phyloP scores from a whole-genome alignment of 2,888 invertebrate genomes.

The Chrysomela aeneicollis region DNA sequence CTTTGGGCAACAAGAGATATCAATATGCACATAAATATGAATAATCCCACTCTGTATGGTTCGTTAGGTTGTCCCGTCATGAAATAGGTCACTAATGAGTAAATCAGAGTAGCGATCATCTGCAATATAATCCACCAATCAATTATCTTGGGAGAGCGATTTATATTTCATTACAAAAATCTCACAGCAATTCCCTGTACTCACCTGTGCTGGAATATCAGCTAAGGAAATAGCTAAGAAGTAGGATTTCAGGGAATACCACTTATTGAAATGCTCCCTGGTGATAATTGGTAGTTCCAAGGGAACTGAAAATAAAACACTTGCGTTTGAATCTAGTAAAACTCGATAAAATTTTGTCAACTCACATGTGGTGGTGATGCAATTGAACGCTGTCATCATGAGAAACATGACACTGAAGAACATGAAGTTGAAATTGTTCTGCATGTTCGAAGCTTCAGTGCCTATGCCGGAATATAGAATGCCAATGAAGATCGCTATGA shows the following conservation, averaged over 20 bases:
- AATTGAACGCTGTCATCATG: conserved; percentile 93
- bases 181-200: too few relatives aligned
- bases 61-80: conserved; percentile 90
- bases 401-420: conserved; percentile 94
- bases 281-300: conserved; percentile 68
- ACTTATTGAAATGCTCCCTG: conserved; percentile 73
- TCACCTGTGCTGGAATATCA: conserved; percentile 70
- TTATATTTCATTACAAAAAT: too few relatives aligned
- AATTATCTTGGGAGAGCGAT: too few relatives aligned
- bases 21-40: conserved; percentile 75
- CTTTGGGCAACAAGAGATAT: conserved; percentile 87
- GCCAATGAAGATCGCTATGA: conserved; percentile 84
- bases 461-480: conserved; percentile 85
- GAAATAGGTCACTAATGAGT: conserved; percentile 81
- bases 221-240: conserved; percentile 69
- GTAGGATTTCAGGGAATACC: conserved; percentile 73
- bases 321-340: too few relatives aligned
- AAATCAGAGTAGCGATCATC: conserved; percentile 72
- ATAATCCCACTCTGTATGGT: conserved; percentile 73
- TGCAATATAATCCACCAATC: conserved; percentile 53
- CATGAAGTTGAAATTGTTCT: conserved; percentile 87
- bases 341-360: conserved; percentile 52
- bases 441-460: conserved; percentile 81
- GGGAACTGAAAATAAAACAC: conserved; percentile 65
- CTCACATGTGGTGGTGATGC: conserved; percentile 91